Conservation (phyloP, 2,797 vertebrate species). For the Mus spretus region DNA sequence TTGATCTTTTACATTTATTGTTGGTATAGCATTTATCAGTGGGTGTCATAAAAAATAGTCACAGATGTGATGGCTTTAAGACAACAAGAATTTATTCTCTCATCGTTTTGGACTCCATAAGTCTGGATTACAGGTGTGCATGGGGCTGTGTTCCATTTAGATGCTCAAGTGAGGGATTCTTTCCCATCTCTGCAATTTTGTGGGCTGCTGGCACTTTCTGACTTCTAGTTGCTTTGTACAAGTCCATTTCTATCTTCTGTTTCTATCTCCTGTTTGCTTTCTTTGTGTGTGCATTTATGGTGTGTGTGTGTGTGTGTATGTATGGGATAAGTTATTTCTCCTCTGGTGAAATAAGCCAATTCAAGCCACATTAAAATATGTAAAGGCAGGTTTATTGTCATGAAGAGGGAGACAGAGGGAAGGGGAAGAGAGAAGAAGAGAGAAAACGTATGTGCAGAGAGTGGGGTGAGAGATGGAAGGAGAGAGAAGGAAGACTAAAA, state of each 20-base stretch:
- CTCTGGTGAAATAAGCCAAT: background rate
- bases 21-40: background rate
- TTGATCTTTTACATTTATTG: constrained; percentile 1
- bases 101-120: background rate
- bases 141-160: fast-evolving
- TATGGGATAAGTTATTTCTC: background rate
- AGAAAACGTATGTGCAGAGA: background rate
- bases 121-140: background rate
- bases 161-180: fast-evolving
- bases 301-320: no score
- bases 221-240: background rate
- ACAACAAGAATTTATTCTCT: background rate
- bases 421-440: background rate
- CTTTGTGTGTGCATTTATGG: background rate
- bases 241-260: background rate
- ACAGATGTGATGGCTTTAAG: background rate
- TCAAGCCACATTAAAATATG: background rate
- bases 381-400: background rate
- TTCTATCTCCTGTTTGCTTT: background rate
- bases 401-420: background rate
- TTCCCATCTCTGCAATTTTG: background rate
- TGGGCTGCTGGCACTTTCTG: background rate
- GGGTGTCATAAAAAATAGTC: background rate
- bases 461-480: background rate
- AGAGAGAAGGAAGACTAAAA: background rate